A percentile compares a stretch with the other conserved stretches of the same genome.
Evolutionary conservation across 2,113 vertebrate species (phyloP).

Genomic region (Oreocharis arfaki): DNA sequence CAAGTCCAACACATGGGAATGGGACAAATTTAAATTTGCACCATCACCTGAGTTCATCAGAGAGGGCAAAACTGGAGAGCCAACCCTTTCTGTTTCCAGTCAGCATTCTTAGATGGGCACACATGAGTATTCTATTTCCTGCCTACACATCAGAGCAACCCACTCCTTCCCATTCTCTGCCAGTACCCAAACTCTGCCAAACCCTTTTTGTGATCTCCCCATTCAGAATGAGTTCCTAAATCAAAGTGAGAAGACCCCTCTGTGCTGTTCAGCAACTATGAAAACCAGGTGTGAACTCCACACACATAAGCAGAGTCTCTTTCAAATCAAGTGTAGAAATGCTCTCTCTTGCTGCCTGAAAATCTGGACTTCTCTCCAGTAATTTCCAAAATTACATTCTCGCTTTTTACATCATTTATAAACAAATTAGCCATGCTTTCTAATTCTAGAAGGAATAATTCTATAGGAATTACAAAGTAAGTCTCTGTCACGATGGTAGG

Average conservation of each 20-base stretch:
- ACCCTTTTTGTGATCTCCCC: background rate
- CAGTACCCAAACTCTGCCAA: background rate
- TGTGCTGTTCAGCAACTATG: background rate
- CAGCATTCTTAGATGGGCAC: background rate
- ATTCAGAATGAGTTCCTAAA: background rate
- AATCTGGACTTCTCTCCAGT: background rate
- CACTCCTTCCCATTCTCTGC: background rate
- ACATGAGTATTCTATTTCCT: background rate
- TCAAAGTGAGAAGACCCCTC: background rate
- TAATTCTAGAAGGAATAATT: background rate
- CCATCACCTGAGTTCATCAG: background rate
- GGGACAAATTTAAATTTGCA: background rate
- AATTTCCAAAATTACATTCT: background rate
- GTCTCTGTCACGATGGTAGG: background rate
- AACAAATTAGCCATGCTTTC: background rate
- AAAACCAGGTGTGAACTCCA: background rate
- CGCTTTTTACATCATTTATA: background rate
- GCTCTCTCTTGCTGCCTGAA: background rate
- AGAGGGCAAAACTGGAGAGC: background rate
- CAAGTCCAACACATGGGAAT: background rate
- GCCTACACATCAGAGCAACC: background rate
- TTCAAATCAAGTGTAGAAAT: background rate
- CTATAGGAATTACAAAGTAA: background rate
- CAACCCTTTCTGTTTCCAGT: no score
- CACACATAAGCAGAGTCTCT: background rate